Base-by-base conservation (phyloP, 2,113 vertebrate genomes). In the Ophiodon elongatus region DNA sequence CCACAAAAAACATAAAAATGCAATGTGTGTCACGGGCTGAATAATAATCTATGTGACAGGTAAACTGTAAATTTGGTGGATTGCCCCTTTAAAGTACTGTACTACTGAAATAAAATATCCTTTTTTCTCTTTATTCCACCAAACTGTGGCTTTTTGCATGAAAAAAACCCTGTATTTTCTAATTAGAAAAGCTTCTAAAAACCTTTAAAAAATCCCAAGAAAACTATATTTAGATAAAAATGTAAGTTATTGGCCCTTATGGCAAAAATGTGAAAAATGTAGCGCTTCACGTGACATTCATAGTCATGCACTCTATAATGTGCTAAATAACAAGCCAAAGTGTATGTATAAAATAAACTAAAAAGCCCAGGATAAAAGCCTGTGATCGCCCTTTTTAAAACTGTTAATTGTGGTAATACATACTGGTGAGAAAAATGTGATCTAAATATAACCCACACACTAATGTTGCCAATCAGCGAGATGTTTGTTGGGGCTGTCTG, bases 401-500 rank as follows among this genome's bases (percentile, higher is more conserved):
- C 50, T 27, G 39, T 70, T 80, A 68, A 60, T 77, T 85, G 66
- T 37, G 50, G 50, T 74, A 67, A 69, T 41, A 59, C 66, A 77
- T 41, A 21, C 45, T 57, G 54, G 19, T 64, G 78, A 70, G 67
- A 79, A 73, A 79, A 82, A 62, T 21, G 39, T 59, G 17, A 63
- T 66, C 77, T 88, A 88, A 85, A 84, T 86, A 84, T 77, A 86
- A 85, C 52, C 75, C 63, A 71, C 43, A 79, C 43, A 77, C 75
- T 75, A 86, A 80, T 88, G 73, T 76, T 72, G 81, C 89, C 84
- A 92, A 62, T 91, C 78, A 83, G 45, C 21, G 31, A 60, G 37
- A 29, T 88, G 85, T 93, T 91, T 83, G 85, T 89, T 86, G 84
- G 81, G 79, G 31, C 83, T 86, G 76, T 89, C 59, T 72, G 76